A percentile compares a stretch with the other conserved stretches of the same genome.
These are phyloP conservation scores for Erpornis zantholeuca DNA, from an alignment of 2,113 vertebrate species.

Conservation along the genomic window DNA sequence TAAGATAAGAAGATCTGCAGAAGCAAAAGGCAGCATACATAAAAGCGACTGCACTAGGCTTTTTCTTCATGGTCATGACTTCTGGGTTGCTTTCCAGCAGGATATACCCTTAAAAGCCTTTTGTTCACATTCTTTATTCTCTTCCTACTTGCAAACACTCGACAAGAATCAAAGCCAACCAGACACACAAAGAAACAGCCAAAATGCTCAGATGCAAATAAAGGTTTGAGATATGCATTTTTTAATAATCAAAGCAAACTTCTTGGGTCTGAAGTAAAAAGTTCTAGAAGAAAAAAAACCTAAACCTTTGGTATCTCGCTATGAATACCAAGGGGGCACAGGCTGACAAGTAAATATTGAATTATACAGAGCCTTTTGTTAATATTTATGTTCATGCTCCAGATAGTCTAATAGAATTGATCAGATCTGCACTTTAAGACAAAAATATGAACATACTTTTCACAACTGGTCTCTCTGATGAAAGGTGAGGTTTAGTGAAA, in stretches of 20 bases:
- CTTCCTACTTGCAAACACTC: conserved; percentile 39
- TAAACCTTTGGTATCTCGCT: not conserved
- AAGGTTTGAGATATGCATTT: not conserved
- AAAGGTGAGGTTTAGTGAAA: not conserved
- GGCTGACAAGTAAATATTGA: not conserved
- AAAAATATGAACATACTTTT: not conserved
- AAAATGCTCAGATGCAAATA: conserved; percentile 45
- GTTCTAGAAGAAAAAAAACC: not conserved
- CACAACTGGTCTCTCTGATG: not conserved
- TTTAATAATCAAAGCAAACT: conserved; percentile 22
- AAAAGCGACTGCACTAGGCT: not conserved
- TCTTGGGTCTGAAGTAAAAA: not conserved
- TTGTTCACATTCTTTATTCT: conserved; percentile 23
- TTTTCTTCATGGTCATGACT: conserved; percentile 14
- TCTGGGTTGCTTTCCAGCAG: conserved; percentile 22
- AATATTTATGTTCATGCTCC: not conserved
- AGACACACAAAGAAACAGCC: not conserved
- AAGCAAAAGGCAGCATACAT: conserved; percentile 2
- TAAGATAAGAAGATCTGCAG: conserved; percentile 22
- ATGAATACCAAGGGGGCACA: not conserved
- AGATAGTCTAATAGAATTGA: not conserved
- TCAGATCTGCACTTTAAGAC: not conserved
- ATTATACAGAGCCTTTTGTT: not conserved
- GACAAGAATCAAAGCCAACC: conserved; percentile 19
- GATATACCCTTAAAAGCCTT: conserved; percentile 33